Evolutionary conservation across 1,140 invertebrate genomes (phyloP).

Genomic region (Drosophila tsacasi): DNA sequence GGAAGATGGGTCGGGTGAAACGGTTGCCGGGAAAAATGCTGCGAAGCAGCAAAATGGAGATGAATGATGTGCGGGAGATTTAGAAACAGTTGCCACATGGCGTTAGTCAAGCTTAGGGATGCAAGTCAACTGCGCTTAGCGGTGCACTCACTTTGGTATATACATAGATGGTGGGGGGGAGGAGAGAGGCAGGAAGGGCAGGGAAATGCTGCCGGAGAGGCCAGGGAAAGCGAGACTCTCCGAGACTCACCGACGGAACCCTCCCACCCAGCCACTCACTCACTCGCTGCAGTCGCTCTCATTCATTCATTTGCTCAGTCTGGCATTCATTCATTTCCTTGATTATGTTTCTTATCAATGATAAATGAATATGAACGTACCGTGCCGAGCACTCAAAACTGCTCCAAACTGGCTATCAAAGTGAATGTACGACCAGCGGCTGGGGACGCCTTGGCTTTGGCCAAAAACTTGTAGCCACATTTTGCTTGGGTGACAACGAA

Average conservation of each 20-base stretch:
- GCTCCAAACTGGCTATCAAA: conserved; percentile 73
- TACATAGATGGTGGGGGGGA: not conserved
- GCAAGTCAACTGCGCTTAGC: conserved; percentile 63
- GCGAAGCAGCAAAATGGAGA: conserved; percentile 46
- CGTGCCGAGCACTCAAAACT: conserved; percentile 69
- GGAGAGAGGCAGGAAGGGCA: not conserved
- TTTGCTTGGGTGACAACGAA: not conserved
- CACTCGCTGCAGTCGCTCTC: conserved; percentile 62
- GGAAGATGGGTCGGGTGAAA: not conserved
- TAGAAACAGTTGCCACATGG: conserved; percentile 71
- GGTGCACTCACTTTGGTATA: conserved; percentile 48
- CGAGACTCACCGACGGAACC: too few relatives aligned
- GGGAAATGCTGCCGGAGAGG: not conserved
- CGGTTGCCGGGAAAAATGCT: conserved; percentile 2
- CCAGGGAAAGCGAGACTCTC: not conserved
- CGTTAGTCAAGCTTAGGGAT: conserved; percentile 59
- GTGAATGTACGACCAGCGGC: conserved; percentile 69
- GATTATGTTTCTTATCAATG: conserved; percentile 83
- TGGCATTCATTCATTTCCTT: conserved; percentile 82
- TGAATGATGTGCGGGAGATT: conserved; percentile 68
- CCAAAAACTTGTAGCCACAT: not conserved
- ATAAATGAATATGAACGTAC: conserved; percentile 78
- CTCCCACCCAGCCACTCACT: conserved; percentile 22
- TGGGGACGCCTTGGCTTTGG: conserved; percentile 21
- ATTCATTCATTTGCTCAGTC: conserved; percentile 82